Base-by-base conservation (phyloP, 2,888 invertebrate species). In the Drosophila algonquin region DNA sequence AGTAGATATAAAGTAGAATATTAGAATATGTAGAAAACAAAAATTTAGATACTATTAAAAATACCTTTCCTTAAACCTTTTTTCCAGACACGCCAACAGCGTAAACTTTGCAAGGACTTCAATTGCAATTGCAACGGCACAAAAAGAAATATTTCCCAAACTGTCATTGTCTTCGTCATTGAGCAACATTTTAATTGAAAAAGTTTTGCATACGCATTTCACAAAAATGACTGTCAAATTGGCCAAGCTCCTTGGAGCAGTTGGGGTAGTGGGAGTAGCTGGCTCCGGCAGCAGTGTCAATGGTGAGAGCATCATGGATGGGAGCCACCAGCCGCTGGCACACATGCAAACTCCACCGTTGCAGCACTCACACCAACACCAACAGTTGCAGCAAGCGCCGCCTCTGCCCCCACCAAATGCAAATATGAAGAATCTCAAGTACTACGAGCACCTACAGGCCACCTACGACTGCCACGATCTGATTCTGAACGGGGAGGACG, bases 141-240 rank as follows among this genome's bases (percentile, higher is more conserved):
- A 14, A 5, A 40, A 40, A 14, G 5, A 14, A 40, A 40, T 14
- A 6, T 6, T 14, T 6, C 35, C 35, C 12, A 12, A 14, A 1
- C 27, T 27, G 27, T 27, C 27, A 27, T 27, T 27, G 27, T 27
- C 7, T 27, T 27, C 27, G 7, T 6, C 7, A 7, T 7, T 27
- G 27, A 7, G 27, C 7, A 27, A 27, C 27, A 7, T 27, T 27
- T 27, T 27, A 27, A 27, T 27, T 27, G 27, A 27, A 27, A 27
- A 27, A 27, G 27, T 27, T 27, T 27, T 27, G 27, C 27, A 27
- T 27, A 27, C 27, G 7, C 27, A 7, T 7, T 27, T 27, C 27
- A 47, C 32, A 55, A 80, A 76, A 73, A 82, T 82, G 81, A 87
- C 81, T 74, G 81, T 87, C 61, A 87, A 87, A 76, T 76, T 83